Evolutionary conservation across 2,113 vertebrate species (phyloP).

Genomic region (Tauraco erythrolophus): DNA sequence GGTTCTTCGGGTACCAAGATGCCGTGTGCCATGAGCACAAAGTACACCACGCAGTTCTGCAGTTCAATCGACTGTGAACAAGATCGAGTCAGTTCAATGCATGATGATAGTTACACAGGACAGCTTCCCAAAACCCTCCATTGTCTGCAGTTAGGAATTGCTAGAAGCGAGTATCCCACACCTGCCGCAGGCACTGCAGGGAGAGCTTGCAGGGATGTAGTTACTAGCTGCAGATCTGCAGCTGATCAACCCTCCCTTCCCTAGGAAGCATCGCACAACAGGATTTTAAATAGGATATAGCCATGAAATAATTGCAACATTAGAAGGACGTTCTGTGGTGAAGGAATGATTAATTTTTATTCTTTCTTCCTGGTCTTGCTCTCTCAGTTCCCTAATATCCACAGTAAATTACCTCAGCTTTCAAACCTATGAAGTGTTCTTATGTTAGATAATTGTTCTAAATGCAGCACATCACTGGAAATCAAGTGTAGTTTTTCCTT

Average conservation of each 20-base stretch:
- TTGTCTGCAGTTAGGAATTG: neutral
- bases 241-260: neutral
- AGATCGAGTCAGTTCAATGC: neutral
- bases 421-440: neutral
- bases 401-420: neutral
- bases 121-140: neutral
- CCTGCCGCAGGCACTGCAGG: fast-evolving
- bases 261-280: neutral
- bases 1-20: neutral
- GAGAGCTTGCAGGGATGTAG: neutral
- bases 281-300: neutral
- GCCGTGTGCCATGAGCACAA: neutral
- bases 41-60: neutral
- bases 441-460: neutral
- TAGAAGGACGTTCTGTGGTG: neutral
- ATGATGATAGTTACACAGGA: neutral
- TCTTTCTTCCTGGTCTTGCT: neutral
- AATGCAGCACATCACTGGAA: neutral
- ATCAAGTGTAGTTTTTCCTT: neutral
- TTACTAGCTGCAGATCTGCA: neutral
- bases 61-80: neutral
- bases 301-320: neutral
- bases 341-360: neutral
- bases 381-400: neutral
- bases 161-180: fast-evolving